Evolutionary conservation across 2,888 invertebrate genomes (phyloP).

Genomic region (Mycalesis mineus): DNA sequence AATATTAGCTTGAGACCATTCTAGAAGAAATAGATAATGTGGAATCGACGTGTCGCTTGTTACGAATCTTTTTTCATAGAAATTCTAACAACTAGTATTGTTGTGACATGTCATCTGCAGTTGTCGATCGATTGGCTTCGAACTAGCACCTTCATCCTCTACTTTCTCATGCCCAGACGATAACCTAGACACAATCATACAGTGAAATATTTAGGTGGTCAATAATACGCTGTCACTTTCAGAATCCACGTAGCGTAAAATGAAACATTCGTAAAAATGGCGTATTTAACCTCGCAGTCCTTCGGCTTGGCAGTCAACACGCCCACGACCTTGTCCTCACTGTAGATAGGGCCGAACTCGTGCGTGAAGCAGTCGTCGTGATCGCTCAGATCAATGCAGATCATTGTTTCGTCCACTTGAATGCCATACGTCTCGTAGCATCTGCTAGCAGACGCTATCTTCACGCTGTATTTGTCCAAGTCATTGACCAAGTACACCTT

Average conservation of each 20-base stretch:
- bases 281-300: conserved; percentile 48
- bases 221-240: conserved; percentile 26
- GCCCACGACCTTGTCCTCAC: conserved; percentile 51
- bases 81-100: no score
- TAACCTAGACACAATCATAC: no score
- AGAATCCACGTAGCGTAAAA: conserved; percentile 40
- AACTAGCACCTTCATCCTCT: no score
- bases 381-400: conserved; percentile 53
- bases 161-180: no score
- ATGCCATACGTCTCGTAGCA: conserved; percentile 56
- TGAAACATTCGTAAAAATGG: conserved; percentile 44
- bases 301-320: conserved; percentile 49
- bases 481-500: conserved; percentile 59
- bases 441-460: conserved; percentile 30
- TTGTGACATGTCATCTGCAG: no score
- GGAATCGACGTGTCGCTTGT: no score
- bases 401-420: conserved; percentile 44
- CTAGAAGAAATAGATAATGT: no score
- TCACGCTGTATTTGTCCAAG: conserved; percentile 44
- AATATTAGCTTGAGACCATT: no score
- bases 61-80: no score
- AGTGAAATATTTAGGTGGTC: no score
- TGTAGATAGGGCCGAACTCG: conserved; percentile 62
- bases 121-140: no score
- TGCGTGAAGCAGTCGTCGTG: conserved; percentile 60